A percentile compares a stretch with the other conserved stretches of the same genome.
Conservation (phyloP, 2,888 invertebrate species). For the Dryocosmus kuriphilus region DNA sequence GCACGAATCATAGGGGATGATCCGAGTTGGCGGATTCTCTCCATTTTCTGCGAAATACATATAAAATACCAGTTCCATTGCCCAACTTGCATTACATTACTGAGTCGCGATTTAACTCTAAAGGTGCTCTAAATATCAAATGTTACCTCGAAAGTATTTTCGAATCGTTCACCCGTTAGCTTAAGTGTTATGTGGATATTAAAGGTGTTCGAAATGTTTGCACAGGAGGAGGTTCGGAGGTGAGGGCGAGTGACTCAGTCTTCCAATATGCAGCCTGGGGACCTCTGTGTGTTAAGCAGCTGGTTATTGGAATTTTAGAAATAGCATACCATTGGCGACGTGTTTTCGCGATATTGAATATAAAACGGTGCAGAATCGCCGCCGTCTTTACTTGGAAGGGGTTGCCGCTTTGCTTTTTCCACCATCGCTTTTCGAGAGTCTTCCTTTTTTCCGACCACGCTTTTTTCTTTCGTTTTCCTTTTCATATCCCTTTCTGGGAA, state of each 20-base stretch:
- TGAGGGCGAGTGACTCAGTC: conserved; percentile 7
- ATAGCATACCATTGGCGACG: conserved; percentile 68
- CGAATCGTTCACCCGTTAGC: background rate
- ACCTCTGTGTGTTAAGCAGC: conserved; percentile 52
- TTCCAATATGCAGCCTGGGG: conserved; percentile 21
- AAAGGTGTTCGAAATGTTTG: conserved; percentile 26
- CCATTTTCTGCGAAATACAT: background rate
- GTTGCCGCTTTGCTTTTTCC: background rate
- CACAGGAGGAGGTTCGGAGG: background rate
- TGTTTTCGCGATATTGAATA: conserved; percentile 72
- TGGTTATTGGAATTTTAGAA: conserved; percentile 67
- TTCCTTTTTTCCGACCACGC: background rate
- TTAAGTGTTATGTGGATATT: conserved; percentile 9
- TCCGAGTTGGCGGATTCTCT: background rate
- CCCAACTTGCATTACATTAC: background rate
- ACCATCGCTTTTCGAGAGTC: too few relatives aligned
- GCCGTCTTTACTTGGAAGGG: background rate
- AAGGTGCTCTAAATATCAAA: conserved; percentile 8
- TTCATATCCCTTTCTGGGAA: background rate
- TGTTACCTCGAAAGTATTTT: conserved; percentile 13
- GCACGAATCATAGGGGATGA: background rate
- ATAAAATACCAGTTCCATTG: background rate
- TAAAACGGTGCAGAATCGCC: conserved; percentile 50
- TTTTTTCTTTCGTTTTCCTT: background rate
- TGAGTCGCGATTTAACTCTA: background rate